Base-by-base conservation (phyloP, 2,888 invertebrate species). In the Diachrysia chrysitis region DNA sequence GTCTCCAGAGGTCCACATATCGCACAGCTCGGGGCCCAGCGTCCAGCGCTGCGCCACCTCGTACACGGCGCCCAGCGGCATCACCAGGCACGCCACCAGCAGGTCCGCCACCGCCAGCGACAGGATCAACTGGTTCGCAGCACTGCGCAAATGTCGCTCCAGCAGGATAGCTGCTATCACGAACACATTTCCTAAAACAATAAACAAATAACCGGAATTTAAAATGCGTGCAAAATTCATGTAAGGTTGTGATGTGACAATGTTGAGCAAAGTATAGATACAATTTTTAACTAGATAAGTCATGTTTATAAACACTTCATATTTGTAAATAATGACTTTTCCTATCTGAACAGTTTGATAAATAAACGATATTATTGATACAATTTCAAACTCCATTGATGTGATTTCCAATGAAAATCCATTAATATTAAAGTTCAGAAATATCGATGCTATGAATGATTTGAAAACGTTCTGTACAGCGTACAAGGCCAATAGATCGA, bases 1-100 rank as follows among this genome's bases (percentile, higher is more conserved):
- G 90, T 99, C 99, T 69, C 98, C 97, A 42, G 98, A 98, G 35
- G 98, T 98, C 98, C 98, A 99, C 97, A 99, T 98, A 93, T 99
- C 98, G 93, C 99, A 99, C 67, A 98, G 96, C 87, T 97, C 97
- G 32, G 98, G 97, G 65, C 98, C 98, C 78, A 98, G 95, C 81
- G 97, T 97, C 98, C 98, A 98, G 90, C 97, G 96, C 88, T 97
- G 96, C 76, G 97, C 97, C 71, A 97, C 97, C 93, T 97, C 97
- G 92, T 97, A 97, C 79, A 97, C 97, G 65, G 97, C 97, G 64
- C 97, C 97, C 83, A 97, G 93, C 16, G 97, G 97, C 97, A 97
- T 97, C 75, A 97, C 97, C 66, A 97, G 95, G 85, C 97, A 98
- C 35, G 98, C 98, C 69, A 99, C 98, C 85, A 99, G 96, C 62